Percentiles rank a stretch among this genome's conserved stretches.
phyloP scores from a whole-genome alignment of 2,888 invertebrate species.

The Chironomus tentans region DNA sequence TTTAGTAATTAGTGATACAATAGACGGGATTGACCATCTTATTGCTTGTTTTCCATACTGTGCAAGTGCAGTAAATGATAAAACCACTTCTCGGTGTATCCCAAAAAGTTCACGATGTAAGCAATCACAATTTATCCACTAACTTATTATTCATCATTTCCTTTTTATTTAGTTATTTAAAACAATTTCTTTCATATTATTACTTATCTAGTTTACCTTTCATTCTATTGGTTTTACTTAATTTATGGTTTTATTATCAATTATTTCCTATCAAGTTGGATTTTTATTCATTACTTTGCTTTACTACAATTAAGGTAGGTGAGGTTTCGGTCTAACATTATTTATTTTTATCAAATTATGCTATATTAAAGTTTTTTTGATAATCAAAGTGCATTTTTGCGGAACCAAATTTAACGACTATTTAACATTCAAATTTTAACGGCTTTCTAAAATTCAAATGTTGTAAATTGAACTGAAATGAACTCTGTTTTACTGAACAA shows the following conservation, averaged over 20 bases:
- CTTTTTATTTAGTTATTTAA: not conserved
- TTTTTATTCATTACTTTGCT: not conserved
- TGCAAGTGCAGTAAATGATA: constrained; percentile 40
- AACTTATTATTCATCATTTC: not conserved
- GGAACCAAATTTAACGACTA: too few species aligned
- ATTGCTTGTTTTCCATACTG: constrained; percentile 73
- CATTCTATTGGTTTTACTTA: constrained; percentile 11
- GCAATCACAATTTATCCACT: constrained; percentile 32
- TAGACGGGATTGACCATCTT: constrained; percentile 65
- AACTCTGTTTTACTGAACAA: too few species aligned
- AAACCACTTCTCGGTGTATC: constrained; percentile 51
- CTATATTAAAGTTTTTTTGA: too few species aligned
- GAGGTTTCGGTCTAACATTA: not conserved
- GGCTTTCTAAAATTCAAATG: too few species aligned
- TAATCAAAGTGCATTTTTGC: too few species aligned
- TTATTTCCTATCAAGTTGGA: not conserved
- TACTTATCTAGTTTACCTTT: not conserved
- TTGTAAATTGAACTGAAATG: not conserved
- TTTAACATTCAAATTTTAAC: too few species aligned
- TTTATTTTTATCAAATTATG: not conserved
- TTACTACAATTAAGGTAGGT: not conserved
- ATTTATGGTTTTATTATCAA: constrained; percentile 19
- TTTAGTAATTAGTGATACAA: constrained; percentile 51
- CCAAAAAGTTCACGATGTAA: constrained; percentile 56
- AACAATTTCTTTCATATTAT: not conserved